Evolutionary conservation across 2,797 vertebrate species (phyloP), one percentile per base, ranked within the genome.

Genomic region (Phaenicophaeus curvirostris): DNA sequence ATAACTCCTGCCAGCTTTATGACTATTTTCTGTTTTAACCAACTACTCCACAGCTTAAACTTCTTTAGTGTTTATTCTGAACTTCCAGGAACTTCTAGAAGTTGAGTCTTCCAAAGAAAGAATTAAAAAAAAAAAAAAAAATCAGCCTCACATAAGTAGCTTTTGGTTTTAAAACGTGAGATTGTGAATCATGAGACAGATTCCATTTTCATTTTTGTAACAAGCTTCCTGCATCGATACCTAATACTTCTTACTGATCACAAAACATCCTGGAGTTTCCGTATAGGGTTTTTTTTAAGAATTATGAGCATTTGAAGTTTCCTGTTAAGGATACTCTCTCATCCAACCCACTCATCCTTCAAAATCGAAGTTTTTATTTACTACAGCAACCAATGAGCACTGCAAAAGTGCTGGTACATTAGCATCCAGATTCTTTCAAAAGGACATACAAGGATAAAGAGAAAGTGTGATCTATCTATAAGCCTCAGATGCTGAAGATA

Each of bases 301-400:
- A 79, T 61, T 77, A 83, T 0, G 0, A 87, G 61, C 15, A 48
- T 21, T 15, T 66, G 9, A 75, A 35, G 30, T 39, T 75, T 35
- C 78, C 35, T 21, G 39, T 53, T 83, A 85, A 57, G 74, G 59
- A 79, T 58, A 33, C 23, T 46, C 9, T 41, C 31, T 61, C 75
- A 63, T 80, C 16, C 35, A 84, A 35, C 5, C 12, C 18, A 46
- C 11, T 86, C n/a, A 78, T 55, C 35, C 55, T 73, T 78, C 62
- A 8, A 94, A 87, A 94, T 80, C 39, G 35, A 68, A 68, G 42
- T 30, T 76, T 84, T 85, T 69, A 35, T 75, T 86, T 85, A 86
- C 59, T 76, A 79, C 15, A 39, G 25, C 9, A 63, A 73, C 84
- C 88, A 94, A 81, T 0, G 2, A 91, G 62, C 35, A 58, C 28